Base-by-base conservation (phyloP, 1,140 invertebrate species). In the Thrips palmi region DNA sequence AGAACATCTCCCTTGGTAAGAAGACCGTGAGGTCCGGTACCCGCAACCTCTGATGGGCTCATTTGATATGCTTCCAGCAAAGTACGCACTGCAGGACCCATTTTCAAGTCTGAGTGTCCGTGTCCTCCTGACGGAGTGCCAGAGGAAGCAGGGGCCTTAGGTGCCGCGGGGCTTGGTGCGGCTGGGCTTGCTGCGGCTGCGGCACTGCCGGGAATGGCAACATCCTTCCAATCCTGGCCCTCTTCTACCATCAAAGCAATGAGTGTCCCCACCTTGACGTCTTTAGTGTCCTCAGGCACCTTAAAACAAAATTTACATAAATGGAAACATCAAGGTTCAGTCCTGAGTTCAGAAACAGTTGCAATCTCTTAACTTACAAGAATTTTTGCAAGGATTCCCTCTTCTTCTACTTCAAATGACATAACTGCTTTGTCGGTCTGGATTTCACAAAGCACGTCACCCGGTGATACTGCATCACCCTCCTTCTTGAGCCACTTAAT, bases 371-470 rank as follows among this genome's bases (percentile, higher is more conserved):
- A 12, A 41, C 22, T 39, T 39, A 46, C 62, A 7, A 98, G 45
- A 52, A 99, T 97, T 59, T 93, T 97, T 2, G 94, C 96, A 38
- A 99, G 57, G 54, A 84, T 97, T 20, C 91, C 92, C 61, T 98
- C 93, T 54, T 97, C 93, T 0, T 89, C 88, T 7, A 93, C 94
- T 62, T 99, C 94, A 62, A 99, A 97, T 2, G 88, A 92, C 93
- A 99, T 98, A 0, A 92, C 97, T 0, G 96, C 94, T 63, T 99
- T 99, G 52, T 99, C 96, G 4, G 96, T 99, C 67, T 99, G 93
- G 56, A 99, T 98, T 67, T 99, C 94, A 46, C 89, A 93, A 21
- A 99, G 60, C 4, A 98, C 58, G 55, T 99, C 96, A 48, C 83
- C 77, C 51, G 79, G 75, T 49, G 66, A 72, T 35, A 70, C 62